These are phyloP conservation scores for Lasioglossum zephyrum DNA, from an alignment of 2,888 invertebrate genomes.

Conservation along the genomic window DNA sequence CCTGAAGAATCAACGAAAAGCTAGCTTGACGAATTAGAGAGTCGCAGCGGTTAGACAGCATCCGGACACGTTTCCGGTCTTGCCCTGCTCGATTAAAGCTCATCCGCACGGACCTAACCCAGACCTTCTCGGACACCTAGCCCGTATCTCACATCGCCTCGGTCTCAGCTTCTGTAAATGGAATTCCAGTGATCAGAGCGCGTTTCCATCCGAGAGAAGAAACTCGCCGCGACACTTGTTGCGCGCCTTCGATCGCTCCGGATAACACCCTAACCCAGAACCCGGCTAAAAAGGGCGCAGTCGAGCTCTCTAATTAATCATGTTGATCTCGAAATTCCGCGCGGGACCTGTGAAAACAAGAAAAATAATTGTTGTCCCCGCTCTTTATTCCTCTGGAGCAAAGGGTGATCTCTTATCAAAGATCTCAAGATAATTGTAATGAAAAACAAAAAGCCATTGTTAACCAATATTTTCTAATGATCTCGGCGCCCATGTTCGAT, in stretches of 20 bases:
- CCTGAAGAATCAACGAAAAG: constrained; percentile 51
- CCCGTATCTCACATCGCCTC: constrained; percentile 22
- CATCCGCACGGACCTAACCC: neutral
- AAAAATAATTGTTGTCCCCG: neutral
- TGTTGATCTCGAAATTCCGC: neutral
- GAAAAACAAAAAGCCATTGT: neutral
- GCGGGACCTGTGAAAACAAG: neutral
- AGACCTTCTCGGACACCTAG: constrained; percentile 31
- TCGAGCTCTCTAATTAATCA: constrained; percentile 5
- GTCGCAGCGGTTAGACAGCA: constrained; percentile 62
- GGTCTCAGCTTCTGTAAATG: neutral
- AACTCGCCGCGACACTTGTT: constrained; percentile 39
- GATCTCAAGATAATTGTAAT: neutral
- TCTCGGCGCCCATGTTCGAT: no score
- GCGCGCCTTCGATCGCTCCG: constrained; percentile 9
- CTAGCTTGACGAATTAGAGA: constrained; percentile 72
- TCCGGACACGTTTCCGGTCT: constrained; percentile 43
- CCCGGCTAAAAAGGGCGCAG: neutral
- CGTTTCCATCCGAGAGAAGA: neutral
- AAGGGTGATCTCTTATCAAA: neutral
- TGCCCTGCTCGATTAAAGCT: constrained; percentile 62
- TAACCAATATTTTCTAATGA: no score
- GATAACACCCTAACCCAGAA: neutral
- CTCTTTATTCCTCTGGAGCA: no score
- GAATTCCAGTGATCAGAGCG: constrained; percentile 17